Conservation (phyloP, 2,797 vertebrate species). For the Gymnoscopelus microlampas region DNA sequence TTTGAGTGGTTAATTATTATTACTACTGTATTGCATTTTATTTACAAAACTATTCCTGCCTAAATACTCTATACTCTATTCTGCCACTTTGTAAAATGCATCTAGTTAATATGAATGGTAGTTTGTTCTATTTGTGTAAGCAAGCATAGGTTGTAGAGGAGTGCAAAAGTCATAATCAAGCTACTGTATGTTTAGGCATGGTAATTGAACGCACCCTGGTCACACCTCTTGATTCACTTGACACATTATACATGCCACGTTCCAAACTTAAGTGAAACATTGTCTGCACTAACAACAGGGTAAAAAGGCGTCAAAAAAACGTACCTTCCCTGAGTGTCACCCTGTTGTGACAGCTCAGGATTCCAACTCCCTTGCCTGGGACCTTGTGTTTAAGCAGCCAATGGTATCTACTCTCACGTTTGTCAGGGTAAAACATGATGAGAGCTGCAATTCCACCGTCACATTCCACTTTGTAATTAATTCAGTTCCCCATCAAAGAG, state of each 20-base stretch:
- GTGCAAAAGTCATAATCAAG: background rate
- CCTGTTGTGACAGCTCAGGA: slow-evolving; percentile 34
- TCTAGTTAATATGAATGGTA: background rate
- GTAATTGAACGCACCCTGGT: slow-evolving; percentile 51
- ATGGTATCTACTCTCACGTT: slow-evolving; percentile 20
- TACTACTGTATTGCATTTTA: too few species aligned
- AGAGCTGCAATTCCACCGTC: slow-evolving; percentile 16
- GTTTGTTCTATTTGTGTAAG: slow-evolving; percentile 26
- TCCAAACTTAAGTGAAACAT: slow-evolving; percentile 49
- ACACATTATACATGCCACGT: slow-evolving; percentile 50
- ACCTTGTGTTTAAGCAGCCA: slow-evolving; percentile 11
- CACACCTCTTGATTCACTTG: slow-evolving; percentile 46
- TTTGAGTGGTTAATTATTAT: too few species aligned
- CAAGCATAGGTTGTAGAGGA: background rate
- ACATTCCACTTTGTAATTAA: slow-evolving; percentile 1
- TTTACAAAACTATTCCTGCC: too few species aligned
- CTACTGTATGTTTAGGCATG: slow-evolving; percentile 44
- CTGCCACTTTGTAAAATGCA: background rate
- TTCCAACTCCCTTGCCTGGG: slow-evolving; percentile 38
- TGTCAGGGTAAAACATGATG: slow-evolving; percentile 10
- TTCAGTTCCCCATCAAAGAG: background rate
- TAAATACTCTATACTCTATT: too few species aligned
- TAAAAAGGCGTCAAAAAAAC: slow-evolving; percentile 51
- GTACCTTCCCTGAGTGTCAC: slow-evolving; percentile 54
- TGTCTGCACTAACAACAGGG: slow-evolving; percentile 32